A percentile compares a stretch with the other conserved stretches of the same genome.
Conservation (phyloP, 2,113 vertebrate species). For the Apodemus sylvaticus region DNA sequence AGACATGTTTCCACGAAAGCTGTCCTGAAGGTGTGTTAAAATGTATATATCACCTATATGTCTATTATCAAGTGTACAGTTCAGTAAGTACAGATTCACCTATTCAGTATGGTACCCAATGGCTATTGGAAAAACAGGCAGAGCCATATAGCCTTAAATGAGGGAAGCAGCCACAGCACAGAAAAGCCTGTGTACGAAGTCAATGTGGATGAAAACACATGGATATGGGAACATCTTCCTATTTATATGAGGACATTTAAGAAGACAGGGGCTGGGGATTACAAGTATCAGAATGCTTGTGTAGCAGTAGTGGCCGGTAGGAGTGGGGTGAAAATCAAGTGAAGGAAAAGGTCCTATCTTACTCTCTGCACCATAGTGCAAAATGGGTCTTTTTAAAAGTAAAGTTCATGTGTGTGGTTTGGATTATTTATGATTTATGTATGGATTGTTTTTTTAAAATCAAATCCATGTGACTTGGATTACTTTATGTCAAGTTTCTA, state of each 20-base stretch:
- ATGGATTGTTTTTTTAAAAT: background rate
- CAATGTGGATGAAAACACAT: background rate
- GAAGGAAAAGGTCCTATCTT: background rate
- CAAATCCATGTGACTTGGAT: background rate
- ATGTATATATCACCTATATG: background rate
- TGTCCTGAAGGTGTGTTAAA: background rate
- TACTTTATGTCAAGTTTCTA: conserved; percentile 22
- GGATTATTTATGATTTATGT: background rate
- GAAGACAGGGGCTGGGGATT: background rate
- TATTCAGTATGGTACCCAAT: background rate
- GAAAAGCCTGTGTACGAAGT: background rate
- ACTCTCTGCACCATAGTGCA: background rate
- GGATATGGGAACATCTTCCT: background rate
- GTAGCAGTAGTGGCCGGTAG: background rate
- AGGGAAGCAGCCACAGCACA: background rate
- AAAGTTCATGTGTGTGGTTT: background rate
- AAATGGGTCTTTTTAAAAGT: background rate
- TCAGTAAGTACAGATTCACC: background rate
- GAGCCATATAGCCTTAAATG: background rate
- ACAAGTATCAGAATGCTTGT: no score
- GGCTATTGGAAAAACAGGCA: background rate
- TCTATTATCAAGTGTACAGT: background rate
- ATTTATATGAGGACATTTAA: background rate
- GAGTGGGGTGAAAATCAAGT: background rate
- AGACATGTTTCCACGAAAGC: background rate